Evolutionary conservation across 2,888 invertebrate species (phyloP), one percentile per base, ranked within the genome.

Genomic region (Sacculina carcini): DNA sequence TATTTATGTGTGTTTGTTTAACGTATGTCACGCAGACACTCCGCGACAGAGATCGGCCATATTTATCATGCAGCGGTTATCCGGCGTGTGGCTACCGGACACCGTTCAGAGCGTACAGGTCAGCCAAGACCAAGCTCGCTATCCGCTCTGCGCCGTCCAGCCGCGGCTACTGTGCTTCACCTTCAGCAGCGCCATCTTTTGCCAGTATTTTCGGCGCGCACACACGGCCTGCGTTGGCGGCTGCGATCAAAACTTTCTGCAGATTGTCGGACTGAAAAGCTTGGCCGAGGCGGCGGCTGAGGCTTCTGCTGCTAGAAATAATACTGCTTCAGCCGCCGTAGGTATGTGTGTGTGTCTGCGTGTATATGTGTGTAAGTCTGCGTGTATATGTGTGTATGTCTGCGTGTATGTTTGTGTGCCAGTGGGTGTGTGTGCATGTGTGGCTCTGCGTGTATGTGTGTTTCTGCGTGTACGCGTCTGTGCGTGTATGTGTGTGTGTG

Each of bases 51-150:
- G 66, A 66, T 14, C 78, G 78, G 36, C 76, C 72, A 59, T 86
- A 71, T 61, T 71, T 89, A 16, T 71, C 77, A 4, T 92, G 92
- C 63, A 66, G 73, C 53, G 76, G 76, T 6, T 90, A 69, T 65
- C 90, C 90, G 0, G 69, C 71, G 14, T 85, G 38, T 90, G 89
- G 90, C 69, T 90, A 42, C 79, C 86, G 0, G 67, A 69, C n/a
- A 65, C 70, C 39, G 74, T 86, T 1, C 73, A 76, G 60, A 71
- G 72, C 4, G 68, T 79, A 1, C 69, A 73, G 58, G 74, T 79
- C 5, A 63, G 74, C 32, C 68, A 77, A 10, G n/a, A n/a, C n/a
- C n/a, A n/a, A n/a, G 29, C 32, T 29, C 46, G 19, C 19, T 49
- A 19, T 21, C 28, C 3, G 16, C 64, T 77, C 77, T 78, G 77